Evolutionary conservation across 2,113 vertebrate genomes (phyloP).

Genomic region (Engraulis encrasicolus): DNA sequence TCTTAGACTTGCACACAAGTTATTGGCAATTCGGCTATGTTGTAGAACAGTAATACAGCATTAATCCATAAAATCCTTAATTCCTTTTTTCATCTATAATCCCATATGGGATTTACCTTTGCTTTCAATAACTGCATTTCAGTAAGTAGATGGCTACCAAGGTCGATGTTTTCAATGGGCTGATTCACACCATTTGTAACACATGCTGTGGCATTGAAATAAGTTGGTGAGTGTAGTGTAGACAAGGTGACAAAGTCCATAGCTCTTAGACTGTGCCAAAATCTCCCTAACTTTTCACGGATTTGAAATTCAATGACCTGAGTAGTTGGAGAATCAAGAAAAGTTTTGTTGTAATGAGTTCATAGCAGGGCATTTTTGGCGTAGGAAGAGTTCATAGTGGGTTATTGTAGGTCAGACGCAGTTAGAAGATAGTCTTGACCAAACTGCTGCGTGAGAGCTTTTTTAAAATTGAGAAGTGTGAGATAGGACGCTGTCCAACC

Average conservation of each 20-base stretch:
- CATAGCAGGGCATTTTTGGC: not conserved
- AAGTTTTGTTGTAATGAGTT: not conserved
- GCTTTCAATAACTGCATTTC: no score
- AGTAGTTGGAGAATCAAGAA: not conserved
- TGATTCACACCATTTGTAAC: not conserved
- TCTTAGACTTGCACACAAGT: not conserved
- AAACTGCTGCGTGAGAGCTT: not conserved
- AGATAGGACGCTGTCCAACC: not conserved
- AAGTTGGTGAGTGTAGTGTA: not conserved
- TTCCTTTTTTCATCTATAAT: not conserved
- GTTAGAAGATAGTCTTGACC: not conserved
- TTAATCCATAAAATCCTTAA: not conserved
- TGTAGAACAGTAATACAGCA: not conserved
- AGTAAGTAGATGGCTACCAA: no score
- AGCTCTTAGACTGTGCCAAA: not conserved
- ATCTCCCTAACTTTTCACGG: not conserved
- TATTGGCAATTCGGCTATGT: not conserved
- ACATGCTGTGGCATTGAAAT: not conserved
- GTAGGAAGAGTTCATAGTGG: not conserved
- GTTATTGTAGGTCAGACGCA: not conserved
- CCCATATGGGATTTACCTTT: not conserved
- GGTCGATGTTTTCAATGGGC: not conserved
- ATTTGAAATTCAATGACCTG: not conserved
- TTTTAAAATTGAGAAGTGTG: slow-evolving; percentile 3
- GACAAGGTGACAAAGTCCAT: not conserved